These are phyloP conservation scores for Clarias pachynema DNA, from an alignment of 2,797 vertebrate species.

Conservation along the genomic window DNA sequence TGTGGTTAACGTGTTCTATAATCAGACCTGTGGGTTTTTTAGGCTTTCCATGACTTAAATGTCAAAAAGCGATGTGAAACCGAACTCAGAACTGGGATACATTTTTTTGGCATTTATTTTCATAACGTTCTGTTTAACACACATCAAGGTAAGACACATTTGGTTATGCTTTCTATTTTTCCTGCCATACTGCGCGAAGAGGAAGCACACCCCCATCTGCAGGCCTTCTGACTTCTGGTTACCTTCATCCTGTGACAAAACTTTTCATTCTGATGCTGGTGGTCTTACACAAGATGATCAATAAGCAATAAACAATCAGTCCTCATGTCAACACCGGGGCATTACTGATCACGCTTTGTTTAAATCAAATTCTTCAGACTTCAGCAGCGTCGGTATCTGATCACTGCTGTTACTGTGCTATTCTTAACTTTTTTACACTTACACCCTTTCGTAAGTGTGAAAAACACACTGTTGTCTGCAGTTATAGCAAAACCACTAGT, in stretches of 20 bases:
- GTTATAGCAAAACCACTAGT: not conserved
- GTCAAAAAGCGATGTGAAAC: conserved; percentile 7
- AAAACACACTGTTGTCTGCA: not conserved
- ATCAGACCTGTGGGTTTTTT: not conserved
- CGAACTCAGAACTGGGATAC: too few species aligned
- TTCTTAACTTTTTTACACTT: not conserved
- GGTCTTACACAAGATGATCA: not conserved
- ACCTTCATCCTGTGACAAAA: not conserved
- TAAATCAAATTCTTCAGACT: not conserved
- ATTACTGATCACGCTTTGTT: not conserved
- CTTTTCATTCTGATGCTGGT: not conserved
- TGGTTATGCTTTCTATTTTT: not conserved
- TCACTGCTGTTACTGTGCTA: not conserved
- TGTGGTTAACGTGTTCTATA: not conserved
- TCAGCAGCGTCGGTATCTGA: not conserved
- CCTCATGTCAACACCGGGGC: not conserved
- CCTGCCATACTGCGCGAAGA: not conserved
- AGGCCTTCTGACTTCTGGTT: not conserved
- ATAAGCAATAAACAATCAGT: not conserved
- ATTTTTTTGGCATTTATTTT: not conserved
- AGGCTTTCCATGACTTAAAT: not conserved
- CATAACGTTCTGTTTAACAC: not conserved
- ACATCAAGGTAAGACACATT: not conserved
- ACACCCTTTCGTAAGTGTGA: not conserved
- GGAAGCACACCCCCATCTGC: not conserved